Conservation (phyloP, 37 sponge, comb jelly and placozoan genomes). For the Cliona cf. orientalis region DNA sequence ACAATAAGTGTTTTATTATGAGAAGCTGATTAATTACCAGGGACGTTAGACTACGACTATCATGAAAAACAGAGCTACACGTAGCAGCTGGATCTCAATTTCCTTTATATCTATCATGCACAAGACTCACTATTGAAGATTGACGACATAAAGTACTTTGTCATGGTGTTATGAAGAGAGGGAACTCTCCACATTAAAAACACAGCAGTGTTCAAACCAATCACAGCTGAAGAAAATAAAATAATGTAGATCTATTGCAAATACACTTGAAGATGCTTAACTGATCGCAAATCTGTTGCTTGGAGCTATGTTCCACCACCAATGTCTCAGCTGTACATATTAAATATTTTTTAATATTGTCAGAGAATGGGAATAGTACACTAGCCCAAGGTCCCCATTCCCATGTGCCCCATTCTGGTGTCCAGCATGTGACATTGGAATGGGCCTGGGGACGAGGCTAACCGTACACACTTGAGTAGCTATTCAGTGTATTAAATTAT, state of each 20-base stretch:
- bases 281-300: conserved; percentile 11
- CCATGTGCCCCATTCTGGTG: too few relatives aligned
- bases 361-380: background rate
- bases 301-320: background rate
- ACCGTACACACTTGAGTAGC: too few relatives aligned
- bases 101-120: too few relatives aligned
- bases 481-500: background rate
- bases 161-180: conserved; percentile 24
- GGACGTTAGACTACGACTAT: too few relatives aligned
- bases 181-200: conserved; percentile 61
- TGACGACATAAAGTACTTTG: conserved; percentile 26
- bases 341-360: too few relatives aligned
- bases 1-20: too few relatives aligned
- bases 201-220: conserved; percentile 49
- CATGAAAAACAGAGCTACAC: too few relatives aligned
- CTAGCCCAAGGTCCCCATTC: too few relatives aligned
- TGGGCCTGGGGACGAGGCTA: too few relatives aligned
- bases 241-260: background rate
- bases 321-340: conserved; percentile 5
- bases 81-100: too few relatives aligned
- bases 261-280: background rate
- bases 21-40: too few relatives aligned
- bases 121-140: conserved; percentile 17
- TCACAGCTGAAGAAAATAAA: conserved; percentile 11
- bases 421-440: too few relatives aligned